These are phyloP conservation scores for Lasioglossum villosulum DNA, from an alignment of 2,888 invertebrate genomes.

Conservation along the genomic window DNA sequence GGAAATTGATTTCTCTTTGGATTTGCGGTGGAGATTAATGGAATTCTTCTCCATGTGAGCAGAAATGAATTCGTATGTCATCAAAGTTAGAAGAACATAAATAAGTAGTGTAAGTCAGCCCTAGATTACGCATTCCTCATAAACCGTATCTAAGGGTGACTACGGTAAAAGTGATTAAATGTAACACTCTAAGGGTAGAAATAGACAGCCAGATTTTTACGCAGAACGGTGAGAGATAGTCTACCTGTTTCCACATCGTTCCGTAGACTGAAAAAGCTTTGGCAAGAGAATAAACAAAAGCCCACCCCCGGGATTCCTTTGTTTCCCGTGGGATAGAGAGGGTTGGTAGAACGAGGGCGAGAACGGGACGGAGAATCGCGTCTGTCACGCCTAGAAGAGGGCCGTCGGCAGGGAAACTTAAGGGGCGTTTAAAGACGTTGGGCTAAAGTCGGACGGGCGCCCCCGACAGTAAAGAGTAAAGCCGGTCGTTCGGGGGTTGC, in stretches of 20 bases:
- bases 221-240: background rate
- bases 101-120: too few species aligned
- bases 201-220: background rate
- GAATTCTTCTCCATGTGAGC: too few species aligned
- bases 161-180: background rate
- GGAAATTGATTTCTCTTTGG: background rate
- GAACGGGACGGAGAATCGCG: slow-evolving; percentile 13
- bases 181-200: background rate
- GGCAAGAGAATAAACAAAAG: slow-evolving; percentile 10
- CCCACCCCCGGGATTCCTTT: background rate
- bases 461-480: slow-evolving; percentile 77
- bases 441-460: slow-evolving; percentile 55
- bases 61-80: too few species aligned
- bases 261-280: background rate
- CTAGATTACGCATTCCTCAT: too few species aligned
- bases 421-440: slow-evolving; percentile 76
- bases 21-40: background rate
- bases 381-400: slow-evolving; percentile 27
- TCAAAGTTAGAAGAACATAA: too few species aligned
- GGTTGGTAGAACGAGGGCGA: background rate
- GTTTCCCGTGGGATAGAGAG: background rate
- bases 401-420: slow-evolving; percentile 52
- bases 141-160: too few species aligned
- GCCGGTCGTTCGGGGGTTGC: slow-evolving; percentile 65
- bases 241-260: background rate